Evolutionary conservation across 2,113 vertebrate genomes (phyloP).

Genomic region (Girardinichthys multiradiatus): DNA sequence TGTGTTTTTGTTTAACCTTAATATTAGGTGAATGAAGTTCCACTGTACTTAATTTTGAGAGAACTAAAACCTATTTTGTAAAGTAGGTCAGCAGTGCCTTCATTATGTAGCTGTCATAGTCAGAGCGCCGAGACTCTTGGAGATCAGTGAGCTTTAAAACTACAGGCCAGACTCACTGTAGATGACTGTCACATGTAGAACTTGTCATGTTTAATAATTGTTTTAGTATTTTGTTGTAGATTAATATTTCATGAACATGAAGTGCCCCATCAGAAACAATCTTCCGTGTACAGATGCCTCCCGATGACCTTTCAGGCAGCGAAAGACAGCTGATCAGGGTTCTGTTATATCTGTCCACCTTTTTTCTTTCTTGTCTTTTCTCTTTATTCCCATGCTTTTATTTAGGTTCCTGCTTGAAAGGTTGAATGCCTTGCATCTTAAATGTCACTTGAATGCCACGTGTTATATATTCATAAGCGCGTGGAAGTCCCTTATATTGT

Average conservation of each 20-base stretch:
- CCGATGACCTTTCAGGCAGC: not conserved
- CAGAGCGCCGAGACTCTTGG: too few species aligned
- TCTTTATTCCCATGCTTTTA: not conserved
- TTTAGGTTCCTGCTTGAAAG: too few species aligned
- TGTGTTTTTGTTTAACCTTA: not conserved
- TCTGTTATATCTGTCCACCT: not conserved
- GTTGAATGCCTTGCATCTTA: too few species aligned
- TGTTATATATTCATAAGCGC: too few species aligned
- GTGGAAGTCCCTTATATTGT: not conserved
- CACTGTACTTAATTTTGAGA: conserved; percentile 16
- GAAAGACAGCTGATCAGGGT: not conserved
- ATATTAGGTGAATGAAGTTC: not conserved
- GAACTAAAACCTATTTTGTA: conserved; percentile 58
- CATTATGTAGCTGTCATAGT: not conserved
- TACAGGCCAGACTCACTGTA: not conserved
- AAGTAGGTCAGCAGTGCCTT: conserved; percentile 73
- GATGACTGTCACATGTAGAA: not conserved
- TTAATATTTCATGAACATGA: too few species aligned
- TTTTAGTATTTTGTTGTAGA: too few species aligned
- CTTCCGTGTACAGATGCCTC: not conserved
- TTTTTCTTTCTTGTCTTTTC: not conserved
- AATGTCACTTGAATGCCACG: too few species aligned
- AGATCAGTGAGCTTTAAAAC: not conserved
- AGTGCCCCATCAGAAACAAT: too few species aligned
- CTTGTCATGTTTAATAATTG: too few species aligned